Base-by-base conservation (phyloP, 2,888 invertebrate species). In the Lasioglossum marginatum region DNA sequence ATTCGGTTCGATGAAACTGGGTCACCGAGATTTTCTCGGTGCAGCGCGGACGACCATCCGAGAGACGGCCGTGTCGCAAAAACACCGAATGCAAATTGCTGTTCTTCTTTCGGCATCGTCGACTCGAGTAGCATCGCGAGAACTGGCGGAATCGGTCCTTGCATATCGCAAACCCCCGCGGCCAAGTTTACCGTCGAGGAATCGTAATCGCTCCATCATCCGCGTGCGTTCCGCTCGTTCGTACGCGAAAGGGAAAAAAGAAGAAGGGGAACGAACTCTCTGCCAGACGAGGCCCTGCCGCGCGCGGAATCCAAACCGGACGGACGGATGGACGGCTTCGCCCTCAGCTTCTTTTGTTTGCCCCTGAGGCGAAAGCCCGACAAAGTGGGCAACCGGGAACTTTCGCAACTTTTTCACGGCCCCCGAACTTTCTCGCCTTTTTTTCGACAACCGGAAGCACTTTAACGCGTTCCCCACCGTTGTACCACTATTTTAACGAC, bases 11-110 rank as follows among this genome's bases (percentile, higher is more conserved):
- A 79, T 37, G 45, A 48, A 89, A 89, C 57, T 88, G 79, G 82
- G 82, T 87, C 87, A 57, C 40, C 31, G 57, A 57, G 77, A 82
- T 71, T 70, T 70, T 75, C 31, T 34, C 34, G 63, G 5, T 34
- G 31, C 66, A 37, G 10, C 19, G 23, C 34, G 66, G 34, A 34
- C 34, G 66, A 8, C 63, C 66, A 66, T 23, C 34, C 66, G 34
- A 27, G 77, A 37, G 60, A 81, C 60, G 78, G 40, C 16, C 40
- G 57, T 34, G 45, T 34, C 77, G 73, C 77, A 76, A 87, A 87
- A 81, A 89, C 78, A 74, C 16, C 78, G 77, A 73, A 87, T 87
- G 87, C 66, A 89, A 89, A 89, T 89, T 77, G 79, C 78, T 80
- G 57, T 75, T 85, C 79, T 78, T 83, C 83, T 66, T 85, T 75